These are phyloP conservation scores for Heteromyza rotundicornis DNA, from an alignment of 2,888 invertebrate genomes.

Conservation along the genomic window DNA sequence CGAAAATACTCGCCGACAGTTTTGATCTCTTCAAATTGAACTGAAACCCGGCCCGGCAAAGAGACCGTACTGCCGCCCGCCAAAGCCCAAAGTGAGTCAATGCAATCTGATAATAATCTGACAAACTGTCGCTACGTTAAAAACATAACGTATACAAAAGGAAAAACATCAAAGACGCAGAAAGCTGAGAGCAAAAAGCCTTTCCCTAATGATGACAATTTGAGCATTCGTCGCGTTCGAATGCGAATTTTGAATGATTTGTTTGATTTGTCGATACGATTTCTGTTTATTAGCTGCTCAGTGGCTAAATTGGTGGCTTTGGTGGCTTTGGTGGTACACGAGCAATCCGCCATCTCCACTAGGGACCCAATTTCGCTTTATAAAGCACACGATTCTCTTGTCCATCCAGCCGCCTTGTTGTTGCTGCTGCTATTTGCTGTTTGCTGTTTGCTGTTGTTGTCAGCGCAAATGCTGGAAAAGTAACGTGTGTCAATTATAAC, in stretches of 20 bases:
- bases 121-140: slow-evolving; percentile 57
- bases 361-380: slow-evolving; percentile 52
- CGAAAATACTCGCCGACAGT: too few relatives aligned
- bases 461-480: slow-evolving; percentile 39
- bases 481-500: slow-evolving; percentile 51
- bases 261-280: slow-evolving; percentile 43
- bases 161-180: not conserved
- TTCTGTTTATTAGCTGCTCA: not conserved
- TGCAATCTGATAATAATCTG: slow-evolving; percentile 58
- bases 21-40: too few relatives aligned
- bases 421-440: not conserved
- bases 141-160: not conserved
- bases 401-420: slow-evolving; percentile 18
- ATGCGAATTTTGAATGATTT: slow-evolving; percentile 55
- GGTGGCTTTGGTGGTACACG: too few relatives aligned
- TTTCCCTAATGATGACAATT: slow-evolving; percentile 58
- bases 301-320: too few relatives aligned
- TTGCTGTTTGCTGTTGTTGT: slow-evolving; percentile 9
- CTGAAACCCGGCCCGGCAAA: too few relatives aligned
- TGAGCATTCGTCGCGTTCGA: slow-evolving; percentile 24
- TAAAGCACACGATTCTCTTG: slow-evolving; percentile 31
- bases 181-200: slow-evolving; percentile 14
- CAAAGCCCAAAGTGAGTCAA: slow-evolving; percentile 50
- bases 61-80: too few relatives aligned
- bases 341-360: slow-evolving; percentile 36